Percentiles rank a stretch among this genome's conserved stretches.
These are phyloP conservation scores for Pterobdella sp. DNA, from an alignment of 2,888 invertebrate genomes.

Conservation along the genomic window DNA sequence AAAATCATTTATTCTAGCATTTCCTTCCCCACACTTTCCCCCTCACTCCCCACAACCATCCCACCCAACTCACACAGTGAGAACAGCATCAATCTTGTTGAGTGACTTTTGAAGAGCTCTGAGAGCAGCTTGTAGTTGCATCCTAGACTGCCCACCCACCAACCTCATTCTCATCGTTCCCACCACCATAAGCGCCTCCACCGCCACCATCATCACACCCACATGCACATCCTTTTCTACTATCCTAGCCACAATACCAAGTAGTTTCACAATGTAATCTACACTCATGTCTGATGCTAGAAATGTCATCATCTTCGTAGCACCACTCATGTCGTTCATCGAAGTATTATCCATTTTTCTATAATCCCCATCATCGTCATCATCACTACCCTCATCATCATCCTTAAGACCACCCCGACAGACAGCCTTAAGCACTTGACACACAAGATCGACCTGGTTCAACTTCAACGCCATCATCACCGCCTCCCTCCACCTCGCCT, in stretches of 20 bases:
- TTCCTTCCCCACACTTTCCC: not conserved
- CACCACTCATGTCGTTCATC: not conserved
- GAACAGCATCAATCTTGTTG: not conserved
- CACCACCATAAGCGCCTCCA: constrained; percentile 61
- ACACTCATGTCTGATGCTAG: constrained; percentile 65
- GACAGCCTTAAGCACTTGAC: constrained; percentile 72
- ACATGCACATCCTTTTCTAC: constrained; percentile 73
- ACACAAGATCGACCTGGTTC: constrained; percentile 68
- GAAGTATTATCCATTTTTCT: not conserved
- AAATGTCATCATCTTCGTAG: not conserved
- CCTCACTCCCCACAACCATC: not conserved
- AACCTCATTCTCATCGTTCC: constrained; percentile 57
- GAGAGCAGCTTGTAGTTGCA: constrained; percentile 66
- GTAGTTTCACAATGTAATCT: constrained; percentile 66
- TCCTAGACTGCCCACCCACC: constrained; percentile 57
- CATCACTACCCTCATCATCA: not conserved
- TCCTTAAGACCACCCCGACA: not conserved
- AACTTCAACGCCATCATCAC: constrained; percentile 76
- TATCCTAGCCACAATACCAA: constrained; percentile 63
- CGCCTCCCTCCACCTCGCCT: constrained; percentile 56
- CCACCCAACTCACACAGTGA: constrained; percentile 36
- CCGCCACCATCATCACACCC: constrained; percentile 78
- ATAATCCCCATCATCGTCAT: constrained; percentile 19
- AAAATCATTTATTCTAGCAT: not conserved
- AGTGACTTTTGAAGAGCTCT: constrained; percentile 65